phyloP scores from a whole-genome alignment of 2,797 vertebrate genomes.

The Acipenser transmontanus region DNA sequence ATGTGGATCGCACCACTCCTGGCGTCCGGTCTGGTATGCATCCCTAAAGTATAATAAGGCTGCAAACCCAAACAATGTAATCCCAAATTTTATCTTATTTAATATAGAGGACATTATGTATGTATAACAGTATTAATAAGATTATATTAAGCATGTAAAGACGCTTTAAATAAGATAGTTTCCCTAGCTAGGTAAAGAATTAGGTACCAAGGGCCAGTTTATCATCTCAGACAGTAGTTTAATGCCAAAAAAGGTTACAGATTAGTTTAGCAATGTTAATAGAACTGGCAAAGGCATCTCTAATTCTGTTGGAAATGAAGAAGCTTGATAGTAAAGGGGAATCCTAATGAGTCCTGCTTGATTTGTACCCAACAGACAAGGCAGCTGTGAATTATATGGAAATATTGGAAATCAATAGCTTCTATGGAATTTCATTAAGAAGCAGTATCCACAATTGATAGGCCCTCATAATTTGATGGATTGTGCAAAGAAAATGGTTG shows the following conservation, averaged over 20 bases:
- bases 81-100: neutral
- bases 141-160: neutral
- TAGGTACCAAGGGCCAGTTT: conserved; percentile 35
- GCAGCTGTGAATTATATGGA: conserved; percentile 91
- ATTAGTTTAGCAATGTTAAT: conserved; percentile 79
- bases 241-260: conserved; percentile 64
- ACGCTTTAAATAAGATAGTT: too few species aligned
- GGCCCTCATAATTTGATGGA: conserved; percentile 99
- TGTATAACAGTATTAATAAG: too few species aligned
- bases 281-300: conserved; percentile 80
- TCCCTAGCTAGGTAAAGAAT: neutral
- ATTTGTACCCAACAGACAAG: conserved; percentile 92
- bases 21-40: too few species aligned
- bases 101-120: neutral
- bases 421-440: conserved; percentile 99
- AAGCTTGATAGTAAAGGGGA: conserved; percentile 82
- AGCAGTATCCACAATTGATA: conserved; percentile 97
- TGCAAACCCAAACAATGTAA: too few species aligned
- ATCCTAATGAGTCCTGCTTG: conserved; percentile 92
- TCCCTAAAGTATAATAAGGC: too few species aligned
- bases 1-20: too few species aligned
- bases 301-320: conserved; percentile 91
- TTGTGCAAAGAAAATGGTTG: conserved; percentile 98
- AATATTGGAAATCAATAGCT: conserved; percentile 98
- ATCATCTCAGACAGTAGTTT: conserved; percentile 53